Conservation (phyloP, 2,113 vertebrate species). For the Macaca nemestrina region DNA sequence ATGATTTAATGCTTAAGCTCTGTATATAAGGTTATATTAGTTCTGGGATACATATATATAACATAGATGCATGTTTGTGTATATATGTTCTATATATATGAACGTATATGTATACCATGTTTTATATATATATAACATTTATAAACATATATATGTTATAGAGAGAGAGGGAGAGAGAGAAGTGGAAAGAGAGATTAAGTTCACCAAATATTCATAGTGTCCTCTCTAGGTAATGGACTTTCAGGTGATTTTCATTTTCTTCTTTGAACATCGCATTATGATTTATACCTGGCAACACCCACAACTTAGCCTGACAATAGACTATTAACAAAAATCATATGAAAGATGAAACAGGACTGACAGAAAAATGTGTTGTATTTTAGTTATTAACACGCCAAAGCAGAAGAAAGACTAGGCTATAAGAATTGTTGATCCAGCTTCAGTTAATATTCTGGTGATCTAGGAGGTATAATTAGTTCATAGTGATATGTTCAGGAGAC, state of each 20-base stretch:
- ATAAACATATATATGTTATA: too few relatives aligned
- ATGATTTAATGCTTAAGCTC: slow-evolving; percentile 29
- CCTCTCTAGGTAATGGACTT: neutral
- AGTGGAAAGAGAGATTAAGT: neutral
- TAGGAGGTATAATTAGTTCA: slow-evolving; percentile 2
- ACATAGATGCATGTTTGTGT: neutral
- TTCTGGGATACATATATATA: neutral
- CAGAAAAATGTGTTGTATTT: slow-evolving; percentile 11
- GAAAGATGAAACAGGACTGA: slow-evolving; percentile 43
- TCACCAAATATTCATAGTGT: neutral
- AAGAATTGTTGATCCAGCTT: neutral
- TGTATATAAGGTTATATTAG: neutral
- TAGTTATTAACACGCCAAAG: slow-evolving; percentile 23
- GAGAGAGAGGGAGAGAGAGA: neutral
- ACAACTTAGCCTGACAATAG: neutral
- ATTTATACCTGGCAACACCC: neutral
- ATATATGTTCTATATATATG: neutral
- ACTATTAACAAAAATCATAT: slow-evolving; percentile 27
- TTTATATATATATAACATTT: too few relatives aligned
- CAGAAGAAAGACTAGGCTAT: neutral
- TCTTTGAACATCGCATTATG: neutral
- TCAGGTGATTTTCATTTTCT: neutral
- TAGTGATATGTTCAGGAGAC: neutral
- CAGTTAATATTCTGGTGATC: neutral
- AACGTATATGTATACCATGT: too few relatives aligned